These are phyloP conservation scores for Lasioglossum figueresi DNA, from an alignment of 2,888 invertebrate genomes.

Conservation along the genomic window DNA sequence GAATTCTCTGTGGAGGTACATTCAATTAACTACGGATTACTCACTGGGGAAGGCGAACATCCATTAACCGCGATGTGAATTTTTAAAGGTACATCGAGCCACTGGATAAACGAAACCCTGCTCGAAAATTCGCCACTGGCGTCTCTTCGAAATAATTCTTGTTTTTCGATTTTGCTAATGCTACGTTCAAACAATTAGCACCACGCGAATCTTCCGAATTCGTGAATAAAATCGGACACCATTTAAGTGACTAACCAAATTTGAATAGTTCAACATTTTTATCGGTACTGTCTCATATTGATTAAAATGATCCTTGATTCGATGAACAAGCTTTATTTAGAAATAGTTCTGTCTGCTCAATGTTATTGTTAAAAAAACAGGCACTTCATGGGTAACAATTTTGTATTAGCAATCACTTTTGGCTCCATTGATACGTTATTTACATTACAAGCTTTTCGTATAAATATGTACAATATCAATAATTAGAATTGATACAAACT, in stretches of 20 bases:
- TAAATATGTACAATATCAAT: too few relatives aligned
- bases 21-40: constrained; percentile 52
- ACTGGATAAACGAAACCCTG: constrained; percentile 21
- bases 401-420: neutral
- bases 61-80: constrained; percentile 41
- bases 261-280: too few relatives aligned
- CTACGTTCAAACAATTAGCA: neutral
- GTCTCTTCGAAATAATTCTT: neutral
- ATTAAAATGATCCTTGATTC: neutral
- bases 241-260: neutral
- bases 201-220: neutral
- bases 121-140: neutral
- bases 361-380: neutral
- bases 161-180: neutral
- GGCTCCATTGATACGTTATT: neutral
- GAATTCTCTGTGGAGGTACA: constrained; percentile 33
- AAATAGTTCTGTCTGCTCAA: too few relatives aligned
- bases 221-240: neutral
- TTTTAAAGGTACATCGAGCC: constrained; percentile 22
- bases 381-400: neutral
- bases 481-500: neutral
- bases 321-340: neutral
- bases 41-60: constrained; percentile 20
- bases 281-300: neutral
- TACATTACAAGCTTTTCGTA: neutral